Evolutionary conservation across 2,113 vertebrate genomes (phyloP).

Genomic region (Atrichornis clamosus): DNA sequence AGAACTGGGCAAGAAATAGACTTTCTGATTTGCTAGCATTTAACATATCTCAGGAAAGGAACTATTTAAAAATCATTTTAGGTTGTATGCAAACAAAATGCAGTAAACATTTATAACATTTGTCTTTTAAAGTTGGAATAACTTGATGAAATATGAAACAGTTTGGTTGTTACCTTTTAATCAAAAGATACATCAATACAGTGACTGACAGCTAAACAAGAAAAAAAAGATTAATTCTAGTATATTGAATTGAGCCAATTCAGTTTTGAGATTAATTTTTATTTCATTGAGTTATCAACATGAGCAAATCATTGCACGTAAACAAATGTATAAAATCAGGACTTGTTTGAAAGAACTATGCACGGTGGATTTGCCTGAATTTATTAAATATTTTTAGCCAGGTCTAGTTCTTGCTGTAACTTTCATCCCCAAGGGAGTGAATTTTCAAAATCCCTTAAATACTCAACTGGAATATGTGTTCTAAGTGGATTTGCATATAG

Average conservation of each 20-base stretch:
- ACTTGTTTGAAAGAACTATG: not conserved
- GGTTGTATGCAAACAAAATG: not conserved
- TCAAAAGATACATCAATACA: not conserved
- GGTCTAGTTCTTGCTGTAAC: not conserved
- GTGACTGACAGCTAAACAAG: not conserved
- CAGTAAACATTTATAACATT: not conserved
- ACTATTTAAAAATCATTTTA: not conserved
- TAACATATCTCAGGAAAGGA: not conserved
- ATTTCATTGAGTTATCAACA: not conserved
- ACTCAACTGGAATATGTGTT: not conserved
- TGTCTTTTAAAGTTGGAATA: not conserved
- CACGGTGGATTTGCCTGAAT: not conserved
- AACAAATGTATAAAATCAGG: not conserved
- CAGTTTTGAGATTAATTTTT: not conserved
- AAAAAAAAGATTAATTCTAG: not conserved
- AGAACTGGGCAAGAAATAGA: not conserved
- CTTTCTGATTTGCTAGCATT: not conserved
- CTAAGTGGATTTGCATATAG: not conserved
- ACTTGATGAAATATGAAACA: not conserved
- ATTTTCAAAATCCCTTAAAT: not conserved
- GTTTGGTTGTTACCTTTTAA: not conserved
- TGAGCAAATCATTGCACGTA: not conserved
- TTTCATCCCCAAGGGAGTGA: not conserved
- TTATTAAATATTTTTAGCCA: not conserved
- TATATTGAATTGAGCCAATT: not conserved